Evolutionary conservation across 2,888 invertebrate species (phyloP).

Genomic region (Leptopilina myrica): DNA sequence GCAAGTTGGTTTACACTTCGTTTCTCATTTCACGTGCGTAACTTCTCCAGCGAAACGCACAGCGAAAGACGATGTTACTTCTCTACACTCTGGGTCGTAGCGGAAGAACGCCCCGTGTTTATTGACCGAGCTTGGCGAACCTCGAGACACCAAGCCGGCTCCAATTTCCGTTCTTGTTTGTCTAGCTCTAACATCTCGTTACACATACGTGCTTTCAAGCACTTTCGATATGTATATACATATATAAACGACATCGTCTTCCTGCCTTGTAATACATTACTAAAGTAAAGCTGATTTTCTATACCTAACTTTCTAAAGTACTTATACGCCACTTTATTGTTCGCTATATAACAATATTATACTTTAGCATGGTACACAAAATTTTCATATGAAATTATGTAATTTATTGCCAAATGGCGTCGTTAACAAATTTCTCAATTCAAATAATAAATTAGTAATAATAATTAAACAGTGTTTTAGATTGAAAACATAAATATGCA

Average conservation of each 20-base stretch:
- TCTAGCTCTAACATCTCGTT: conserved; percentile 45
- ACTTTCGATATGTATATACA: conserved; percentile 11
- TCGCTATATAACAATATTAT: background rate
- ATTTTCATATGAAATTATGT: too few species aligned
- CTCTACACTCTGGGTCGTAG: background rate
- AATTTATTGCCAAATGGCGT: too few species aligned
- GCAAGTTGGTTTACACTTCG: conserved; percentile 22
- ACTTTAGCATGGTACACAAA: too few species aligned
- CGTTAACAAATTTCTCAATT: too few species aligned
- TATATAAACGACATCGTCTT: background rate
- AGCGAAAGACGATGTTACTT: conserved; percentile 14
- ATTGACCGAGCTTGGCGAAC: conserved; percentile 45
- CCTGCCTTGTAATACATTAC: background rate
- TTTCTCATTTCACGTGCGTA: conserved; percentile 38
- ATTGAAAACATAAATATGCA: too few species aligned
- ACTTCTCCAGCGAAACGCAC: conserved; percentile 10
- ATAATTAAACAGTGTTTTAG: too few species aligned
- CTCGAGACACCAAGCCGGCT: conserved; percentile 45
- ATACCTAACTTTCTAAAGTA: background rate
- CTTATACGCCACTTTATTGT: background rate
- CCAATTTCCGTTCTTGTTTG: conserved; percentile 59
- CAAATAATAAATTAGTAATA: too few species aligned
- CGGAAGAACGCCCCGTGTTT: conserved; percentile 46
- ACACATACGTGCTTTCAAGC: conserved; percentile 39
- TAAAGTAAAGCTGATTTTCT: background rate